phyloP scores from a whole-genome alignment of 1,140 invertebrate species.

The Drosophila sucinea region DNA sequence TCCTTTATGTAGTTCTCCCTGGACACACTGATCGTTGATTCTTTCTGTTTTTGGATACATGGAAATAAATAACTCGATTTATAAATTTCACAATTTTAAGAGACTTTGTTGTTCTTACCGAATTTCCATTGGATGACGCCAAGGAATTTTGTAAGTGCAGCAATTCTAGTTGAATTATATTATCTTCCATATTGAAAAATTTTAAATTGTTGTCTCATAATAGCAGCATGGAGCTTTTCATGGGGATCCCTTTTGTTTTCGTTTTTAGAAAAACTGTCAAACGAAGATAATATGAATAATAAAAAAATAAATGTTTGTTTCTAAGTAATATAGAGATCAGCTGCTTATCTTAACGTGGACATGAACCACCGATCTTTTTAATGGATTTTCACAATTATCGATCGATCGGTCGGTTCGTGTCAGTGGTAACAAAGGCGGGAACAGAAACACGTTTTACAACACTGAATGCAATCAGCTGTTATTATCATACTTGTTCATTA shows the following conservation, averaged over 20 bases:
- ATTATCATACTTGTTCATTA: not conserved
- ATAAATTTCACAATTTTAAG: not conserved
- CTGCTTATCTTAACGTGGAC: not conserved
- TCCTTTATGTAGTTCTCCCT: constrained; percentile 7
- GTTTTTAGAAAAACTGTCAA: no score
- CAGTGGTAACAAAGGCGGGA: not conserved
- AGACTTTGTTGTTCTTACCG: not conserved
- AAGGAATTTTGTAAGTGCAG: not conserved
- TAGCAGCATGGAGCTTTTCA: no score
- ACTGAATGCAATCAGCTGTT: not conserved
- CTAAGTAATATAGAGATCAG: not conserved
- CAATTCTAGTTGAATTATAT: not conserved
- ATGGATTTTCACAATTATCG: not conserved
- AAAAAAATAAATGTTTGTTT: not conserved
- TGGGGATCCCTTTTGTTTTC: no score
- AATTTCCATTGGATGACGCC: not conserved
- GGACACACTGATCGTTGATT: not conserved
- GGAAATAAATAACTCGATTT: no score
- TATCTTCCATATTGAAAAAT: not conserved
- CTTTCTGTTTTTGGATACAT: not conserved
- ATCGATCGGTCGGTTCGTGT: not conserved
- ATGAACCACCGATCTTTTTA: not conserved
- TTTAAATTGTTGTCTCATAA: no score
- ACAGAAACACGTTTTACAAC: not conserved
- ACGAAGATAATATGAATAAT: no score